Percentiles rank a stretch among this genome's conserved stretches.
Conservation (phyloP, 1,140 invertebrate genomes). For the Trichomalopsis sarcophagae region DNA sequence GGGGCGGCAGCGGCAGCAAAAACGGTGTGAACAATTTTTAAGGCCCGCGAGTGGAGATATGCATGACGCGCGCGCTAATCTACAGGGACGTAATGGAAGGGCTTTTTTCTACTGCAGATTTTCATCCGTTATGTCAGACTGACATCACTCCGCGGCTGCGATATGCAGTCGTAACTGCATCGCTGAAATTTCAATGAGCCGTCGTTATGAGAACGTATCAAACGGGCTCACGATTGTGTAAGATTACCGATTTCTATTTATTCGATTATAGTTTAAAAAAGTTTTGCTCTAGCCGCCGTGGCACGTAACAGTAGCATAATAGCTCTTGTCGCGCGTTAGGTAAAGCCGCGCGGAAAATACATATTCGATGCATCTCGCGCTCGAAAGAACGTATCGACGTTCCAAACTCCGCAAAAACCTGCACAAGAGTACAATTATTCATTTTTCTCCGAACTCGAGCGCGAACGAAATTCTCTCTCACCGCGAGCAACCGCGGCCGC, state of each 20-base stretch:
- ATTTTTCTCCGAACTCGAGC: neutral
- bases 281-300: no score
- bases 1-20: conserved; percentile 24
- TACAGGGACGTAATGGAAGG: neutral
- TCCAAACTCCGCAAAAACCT: no score
- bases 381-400: no score
- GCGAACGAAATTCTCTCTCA: conserved; percentile 26
- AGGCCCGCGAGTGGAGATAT: conserved; percentile 2
- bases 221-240: no score
- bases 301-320: neutral
- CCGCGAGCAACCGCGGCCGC: neutral
- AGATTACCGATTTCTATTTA: no score
- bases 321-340: no score
- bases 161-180: no score
- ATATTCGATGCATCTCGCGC: neutral
- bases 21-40: conserved; percentile 50
- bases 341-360: neutral
- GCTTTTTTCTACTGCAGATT: neutral
- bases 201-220: no score
- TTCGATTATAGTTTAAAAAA: no score
- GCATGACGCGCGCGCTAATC: neutral
- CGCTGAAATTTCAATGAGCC: no score
- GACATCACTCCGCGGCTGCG: no score
- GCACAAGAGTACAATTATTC: neutral
- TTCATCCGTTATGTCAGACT: no score